Evolutionary conservation across 2,113 vertebrate genomes (phyloP).

Genomic region (Sinosuthora webbiana): DNA sequence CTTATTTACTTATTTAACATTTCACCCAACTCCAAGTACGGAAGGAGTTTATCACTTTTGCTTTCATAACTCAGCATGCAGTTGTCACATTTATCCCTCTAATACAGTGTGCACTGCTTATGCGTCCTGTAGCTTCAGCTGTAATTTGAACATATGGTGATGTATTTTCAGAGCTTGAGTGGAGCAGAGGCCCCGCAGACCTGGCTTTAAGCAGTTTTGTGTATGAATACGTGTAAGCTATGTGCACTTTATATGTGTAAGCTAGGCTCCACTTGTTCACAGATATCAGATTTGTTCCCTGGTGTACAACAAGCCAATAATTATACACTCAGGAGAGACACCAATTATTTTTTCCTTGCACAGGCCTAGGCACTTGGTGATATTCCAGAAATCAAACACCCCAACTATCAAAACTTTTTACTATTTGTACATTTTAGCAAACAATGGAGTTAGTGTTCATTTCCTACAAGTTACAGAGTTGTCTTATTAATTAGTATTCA

Average conservation of each 20-base stretch:
- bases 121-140: background rate
- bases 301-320: background rate
- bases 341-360: background rate
- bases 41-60: background rate
- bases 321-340: background rate
- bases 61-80: background rate
- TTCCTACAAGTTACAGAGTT: background rate
- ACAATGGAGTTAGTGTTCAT: background rate
- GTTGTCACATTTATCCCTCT: background rate
- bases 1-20: background rate
- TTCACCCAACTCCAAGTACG: accelerated
- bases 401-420: background rate
- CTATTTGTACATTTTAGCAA: background rate
- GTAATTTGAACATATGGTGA: background rate
- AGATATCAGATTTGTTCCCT: background rate
- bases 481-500: background rate
- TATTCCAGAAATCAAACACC: background rate
- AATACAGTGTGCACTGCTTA: background rate
- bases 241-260: background rate
- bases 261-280: background rate
- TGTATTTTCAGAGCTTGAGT: background rate
- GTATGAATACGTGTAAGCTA: background rate
- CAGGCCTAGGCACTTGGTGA: background rate
- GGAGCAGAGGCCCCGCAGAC: background rate
- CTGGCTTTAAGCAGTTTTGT: background rate